A percentile compares a stretch with the other conserved stretches of the same genome.
These are phyloP conservation scores for Nyctereutes procyonoides DNA, from an alignment of 2,113 vertebrate species.

Conservation along the genomic window DNA sequence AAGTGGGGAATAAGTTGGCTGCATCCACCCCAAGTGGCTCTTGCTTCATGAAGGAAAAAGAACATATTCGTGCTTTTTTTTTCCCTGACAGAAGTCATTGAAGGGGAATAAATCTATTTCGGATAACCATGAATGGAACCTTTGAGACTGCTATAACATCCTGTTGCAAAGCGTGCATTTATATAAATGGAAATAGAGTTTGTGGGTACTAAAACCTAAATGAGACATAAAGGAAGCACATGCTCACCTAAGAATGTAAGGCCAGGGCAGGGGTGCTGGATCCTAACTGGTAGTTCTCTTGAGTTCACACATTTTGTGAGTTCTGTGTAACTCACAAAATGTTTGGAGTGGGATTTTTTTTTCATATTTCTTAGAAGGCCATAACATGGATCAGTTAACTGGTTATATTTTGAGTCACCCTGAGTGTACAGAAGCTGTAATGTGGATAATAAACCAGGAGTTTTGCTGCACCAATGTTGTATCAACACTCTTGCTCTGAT, in stretches of 20 bases:
- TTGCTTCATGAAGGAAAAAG: background rate
- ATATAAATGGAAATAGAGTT: background rate
- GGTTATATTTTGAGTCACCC: constrained; percentile 5
- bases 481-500: background rate
- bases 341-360: background rate
- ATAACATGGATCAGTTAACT: background rate
- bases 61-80: background rate
- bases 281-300: background rate
- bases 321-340: background rate
- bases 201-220: background rate
- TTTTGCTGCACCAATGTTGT: background rate
- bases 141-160: background rate
- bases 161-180: background rate
- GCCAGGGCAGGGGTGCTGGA: background rate
- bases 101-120: constrained; percentile 19
- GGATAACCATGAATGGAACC: background rate
- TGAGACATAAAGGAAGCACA: background rate
- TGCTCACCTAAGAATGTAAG: background rate
- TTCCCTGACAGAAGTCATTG: background rate
- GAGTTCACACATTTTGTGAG: background rate
- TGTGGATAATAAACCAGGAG: background rate
- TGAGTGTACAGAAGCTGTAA: background rate
- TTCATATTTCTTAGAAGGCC: background rate
- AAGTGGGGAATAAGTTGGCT: background rate
- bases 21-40: background rate